Base-by-base conservation (phyloP, 2,888 invertebrate species). In the Spialia ferax region DNA sequence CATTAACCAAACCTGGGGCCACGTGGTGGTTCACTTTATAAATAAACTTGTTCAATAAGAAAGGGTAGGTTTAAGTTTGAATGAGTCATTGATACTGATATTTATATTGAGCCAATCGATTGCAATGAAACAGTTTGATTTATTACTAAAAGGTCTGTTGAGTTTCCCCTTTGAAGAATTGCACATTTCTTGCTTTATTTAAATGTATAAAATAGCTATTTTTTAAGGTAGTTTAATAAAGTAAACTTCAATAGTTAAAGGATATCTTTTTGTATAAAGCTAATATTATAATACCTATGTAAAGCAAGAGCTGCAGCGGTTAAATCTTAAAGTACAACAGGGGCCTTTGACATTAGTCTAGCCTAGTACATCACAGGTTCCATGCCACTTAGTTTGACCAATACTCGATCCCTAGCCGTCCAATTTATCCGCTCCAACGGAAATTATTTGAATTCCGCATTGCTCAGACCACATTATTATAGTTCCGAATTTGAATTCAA, bases 1-100 rank as follows among this genome's bases (percentile, higher is more conserved):
- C 83, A 81, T 85, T 84, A 85, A 78, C 74, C 71, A 65, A 75
- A 52, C 50, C 59, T 50, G 52, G 52, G 60, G 66, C 66, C 66
- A 66, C 52, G 65, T 65, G 65, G 38, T 65, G n/a, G 69, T 64
- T 52, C 45, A 70, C 63, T 59, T 62, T 67, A 70, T 64, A 73
- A 70, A 69, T 67, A 69, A 63, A 70, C 63, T 54, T 66, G 42
- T 67, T 70, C 67, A 69, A 59, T 68, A 54, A 52, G 48, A 57
- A 60, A 60, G 50, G 59, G 35, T 62, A 55, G 22, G 57, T 63
- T 55, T 57, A 57, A 64, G 48, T 52, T 22, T 52, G n/a, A 32
- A 50, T 64, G 56, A 64, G 48, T 64, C 56, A 64, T 48, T 57
- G 15, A 7, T 54, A 29, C 32, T 10, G 18, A 32, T 10, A 18